Base-by-base conservation (phyloP, 1,140 invertebrate genomes). In the Dreissena polymorpha region DNA sequence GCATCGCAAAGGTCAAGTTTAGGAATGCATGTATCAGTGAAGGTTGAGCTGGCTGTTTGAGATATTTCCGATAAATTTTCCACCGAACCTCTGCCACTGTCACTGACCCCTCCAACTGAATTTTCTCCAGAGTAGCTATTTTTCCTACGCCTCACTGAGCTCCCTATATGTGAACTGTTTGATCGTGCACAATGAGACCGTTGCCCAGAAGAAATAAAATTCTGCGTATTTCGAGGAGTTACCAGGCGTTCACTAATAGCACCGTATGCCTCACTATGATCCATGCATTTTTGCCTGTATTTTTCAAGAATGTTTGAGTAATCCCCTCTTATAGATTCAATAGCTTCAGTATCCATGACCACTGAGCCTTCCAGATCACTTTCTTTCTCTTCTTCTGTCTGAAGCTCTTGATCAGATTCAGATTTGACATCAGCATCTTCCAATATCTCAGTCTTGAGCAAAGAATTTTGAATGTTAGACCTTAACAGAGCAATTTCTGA, bases 11-110 rank as follows among this genome's bases (percentile, higher is more conserved):
- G 67, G 21, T 83, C 68, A 13, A 83, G n/a, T 27, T 60, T 69
- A 23, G 73, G 81, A 25, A 83, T 65, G 39, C 39, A 39, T 39
- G 39, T 39, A 39, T 76, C 72, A 18, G 72, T 53, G 13, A 23
- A 57, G 25, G 63, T 60, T 14, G 49, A 18, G 55, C 79, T 82
- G 21, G 55, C 27, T 49, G 81, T 60, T 16, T 21, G 23, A 10
- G 81, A 71, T 10, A 76, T 60, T 39, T 83, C 81, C 12, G 81
- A 83, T 16, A 83, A 53, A 51, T 70, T 83, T 23, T 77, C 81
- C 18, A 29, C 73, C n/a, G 73, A 76, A n/a, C 81, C 81, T 57
- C 65, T 53, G 39, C 81, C 81, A 53, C 81, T 83, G 57, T 83
- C 81, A 76, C 70, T 82, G 39, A 68, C 64, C 1, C 0, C 13